Evolutionary conservation across 2,113 vertebrate species (phyloP), one percentile per base, ranked within the genome.

Genomic region (Pandion haliaetus): DNA sequence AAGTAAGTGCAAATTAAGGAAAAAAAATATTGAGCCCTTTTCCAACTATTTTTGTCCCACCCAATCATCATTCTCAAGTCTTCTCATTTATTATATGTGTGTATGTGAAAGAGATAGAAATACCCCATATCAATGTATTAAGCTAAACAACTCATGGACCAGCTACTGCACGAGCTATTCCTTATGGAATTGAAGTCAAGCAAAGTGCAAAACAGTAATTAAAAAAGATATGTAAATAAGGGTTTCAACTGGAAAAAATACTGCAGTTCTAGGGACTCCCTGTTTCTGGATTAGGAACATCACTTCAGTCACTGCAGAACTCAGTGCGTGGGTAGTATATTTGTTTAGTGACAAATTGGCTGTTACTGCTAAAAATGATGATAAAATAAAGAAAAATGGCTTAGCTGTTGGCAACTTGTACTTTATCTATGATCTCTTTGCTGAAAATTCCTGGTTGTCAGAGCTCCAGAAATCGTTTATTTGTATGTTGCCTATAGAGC

Each of bases 11-110:
- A 63, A 80, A 58, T 52, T 69, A 57, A 63, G 49, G 45, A 84
- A 62, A 77, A 45, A 76, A 65, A 78, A 90, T 52, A 78, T 62
- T 90, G 95, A 76, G 66, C 20, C 17, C 3, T 63, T 63, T 81
- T 95, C 95, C 73, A 92, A 58, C 90, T 97, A 92, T 93, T 86
- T 86, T 92, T 65, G 47, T 32, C 36, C 66, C 47, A 90, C 71
- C 61, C 73, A 92, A 21, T 94, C 44, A 58, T 86, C 40, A 65
- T 61, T 82, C 52, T 85, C 36, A 69, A 55, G 28, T 95, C 50
- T 80, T 92, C 93, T 95, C 47, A 84, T 50, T 76, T 88, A 47
- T 63, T 74, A 21, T 47, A 82, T 61, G 32, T 38, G 3, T 44
- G 14, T 38, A 21, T 47, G 14, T n/a, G 24, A 54, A 63, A 47